phyloP scores from a whole-genome alignment of 2,888 invertebrate genomes.

The Sminthurinus aureus region DNA sequence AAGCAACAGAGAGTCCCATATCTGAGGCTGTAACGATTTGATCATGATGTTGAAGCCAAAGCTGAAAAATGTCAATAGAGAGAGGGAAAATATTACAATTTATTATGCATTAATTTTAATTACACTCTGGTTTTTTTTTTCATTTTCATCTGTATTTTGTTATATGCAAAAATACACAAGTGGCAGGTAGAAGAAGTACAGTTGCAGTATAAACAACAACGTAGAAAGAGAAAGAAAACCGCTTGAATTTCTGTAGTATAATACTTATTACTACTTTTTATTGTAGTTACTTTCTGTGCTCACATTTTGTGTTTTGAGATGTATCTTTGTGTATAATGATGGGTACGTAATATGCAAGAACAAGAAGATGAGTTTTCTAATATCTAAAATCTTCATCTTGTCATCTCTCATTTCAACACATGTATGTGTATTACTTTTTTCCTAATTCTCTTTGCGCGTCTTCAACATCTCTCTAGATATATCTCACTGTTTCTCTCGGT shows the following conservation, averaged over 20 bases:
- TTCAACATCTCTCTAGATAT: background rate
- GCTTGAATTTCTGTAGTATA: no score
- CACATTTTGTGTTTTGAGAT: background rate
- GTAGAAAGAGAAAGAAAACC: no score
- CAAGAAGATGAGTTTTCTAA: background rate
- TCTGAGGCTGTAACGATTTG: conserved; percentile 94
- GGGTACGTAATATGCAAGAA: background rate
- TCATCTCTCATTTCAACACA: conserved; percentile 39
- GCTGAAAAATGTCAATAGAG: conserved; percentile 42
- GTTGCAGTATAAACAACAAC: conserved; percentile 38
- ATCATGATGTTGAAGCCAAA: conserved; percentile 87
- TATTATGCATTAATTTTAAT: background rate
- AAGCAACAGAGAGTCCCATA: conserved; percentile 89
- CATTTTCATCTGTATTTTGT: no score
- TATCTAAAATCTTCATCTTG: conserved; percentile 17
- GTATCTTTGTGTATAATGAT: background rate
- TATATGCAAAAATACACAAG: background rate
- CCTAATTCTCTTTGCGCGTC: background rate
- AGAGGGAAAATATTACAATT: background rate
- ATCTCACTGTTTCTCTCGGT: background rate
- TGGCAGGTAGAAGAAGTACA: conserved; percentile 38
- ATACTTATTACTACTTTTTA: no score
- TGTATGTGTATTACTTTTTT: conserved; percentile 14
- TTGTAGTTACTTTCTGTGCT: background rate
- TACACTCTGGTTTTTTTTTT: background rate